phyloP scores from a whole-genome alignment of 2,888 invertebrate genomes.

The Dryocosmus kuriphilus region DNA sequence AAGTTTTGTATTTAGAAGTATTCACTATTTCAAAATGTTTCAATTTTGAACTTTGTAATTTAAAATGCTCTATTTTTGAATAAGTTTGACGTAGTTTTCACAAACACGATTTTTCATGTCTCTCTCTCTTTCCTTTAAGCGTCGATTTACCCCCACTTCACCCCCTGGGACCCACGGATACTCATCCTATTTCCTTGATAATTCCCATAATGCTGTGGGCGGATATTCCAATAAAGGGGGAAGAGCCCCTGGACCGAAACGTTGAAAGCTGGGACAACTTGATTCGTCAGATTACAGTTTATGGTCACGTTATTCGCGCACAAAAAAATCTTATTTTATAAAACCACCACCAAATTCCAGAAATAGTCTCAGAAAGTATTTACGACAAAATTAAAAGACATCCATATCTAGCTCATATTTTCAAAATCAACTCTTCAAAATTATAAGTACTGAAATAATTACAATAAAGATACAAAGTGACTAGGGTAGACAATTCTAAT shows the following conservation, averaged over 20 bases:
- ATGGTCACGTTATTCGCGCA: slow-evolving; percentile 57
- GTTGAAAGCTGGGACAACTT: slow-evolving; percentile 69
- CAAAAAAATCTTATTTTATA: neutral
- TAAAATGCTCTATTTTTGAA: neutral
- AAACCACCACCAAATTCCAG: neutral
- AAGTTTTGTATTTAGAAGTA: too few relatives aligned
- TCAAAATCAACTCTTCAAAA: neutral
- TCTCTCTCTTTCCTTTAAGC: neutral
- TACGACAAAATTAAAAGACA: too few relatives aligned
- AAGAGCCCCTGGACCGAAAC: slow-evolving; percentile 71
- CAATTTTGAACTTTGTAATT: too few relatives aligned
- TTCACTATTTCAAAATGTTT: too few relatives aligned
- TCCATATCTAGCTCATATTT: neutral
- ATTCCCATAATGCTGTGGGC: slow-evolving; percentile 77
- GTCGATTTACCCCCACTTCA: slow-evolving; percentile 47
- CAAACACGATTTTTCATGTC: neutral
- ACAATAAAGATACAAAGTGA: neutral
- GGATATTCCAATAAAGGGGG: slow-evolving; percentile 78
- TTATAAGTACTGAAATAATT: neutral
- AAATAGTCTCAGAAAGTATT: neutral
- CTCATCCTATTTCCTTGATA: slow-evolving; percentile 76
- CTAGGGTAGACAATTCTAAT: neutral
- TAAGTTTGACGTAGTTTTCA: neutral
- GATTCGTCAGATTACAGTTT: slow-evolving; percentile 69
- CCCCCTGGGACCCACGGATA: slow-evolving; percentile 63